A percentile compares a stretch with the other conserved stretches of the same genome.
phyloP scores from a whole-genome alignment of 2,888 invertebrate species.

The Spodoptera littoralis region DNA sequence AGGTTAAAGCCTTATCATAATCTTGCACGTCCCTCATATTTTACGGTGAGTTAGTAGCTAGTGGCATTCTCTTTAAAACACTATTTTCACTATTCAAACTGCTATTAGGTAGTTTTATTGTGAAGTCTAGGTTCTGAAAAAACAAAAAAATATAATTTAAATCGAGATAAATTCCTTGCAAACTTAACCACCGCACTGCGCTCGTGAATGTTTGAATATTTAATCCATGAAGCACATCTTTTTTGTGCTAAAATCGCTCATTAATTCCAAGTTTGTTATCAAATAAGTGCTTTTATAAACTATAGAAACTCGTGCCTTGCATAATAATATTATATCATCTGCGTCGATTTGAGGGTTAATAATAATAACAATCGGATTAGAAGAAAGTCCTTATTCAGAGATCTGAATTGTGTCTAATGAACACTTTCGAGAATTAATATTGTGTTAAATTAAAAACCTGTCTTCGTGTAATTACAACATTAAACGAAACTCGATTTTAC shows the following conservation, averaged over 20 bases:
- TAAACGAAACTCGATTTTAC: too few relatives aligned
- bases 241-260: constrained; percentile 41
- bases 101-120: constrained; percentile 47
- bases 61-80: constrained; percentile 66
- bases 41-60: constrained; percentile 79
- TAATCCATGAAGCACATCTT: constrained; percentile 37
- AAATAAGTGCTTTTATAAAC: constrained; percentile 38
- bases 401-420: constrained; percentile 3
- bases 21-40: constrained; percentile 87
- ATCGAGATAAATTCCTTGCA: constrained; percentile 20
- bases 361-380: constrained; percentile 4
- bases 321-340: constrained; percentile 31
- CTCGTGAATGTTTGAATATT: constrained; percentile 45
- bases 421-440: too few relatives aligned
- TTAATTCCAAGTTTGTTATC: constrained; percentile 50
- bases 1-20: constrained; percentile 85
- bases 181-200: constrained; percentile 19
- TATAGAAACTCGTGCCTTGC: constrained; percentile 28
- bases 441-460: too few relatives aligned
- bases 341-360: constrained; percentile 27
- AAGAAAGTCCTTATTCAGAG: constrained; percentile 18
- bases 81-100: constrained; percentile 78
- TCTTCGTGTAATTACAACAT: too few relatives aligned
- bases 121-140: neutral
- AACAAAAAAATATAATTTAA: neutral